Conservation (phyloP, 2,888 invertebrate genomes). For the Pristionchus maxplancki region DNA sequence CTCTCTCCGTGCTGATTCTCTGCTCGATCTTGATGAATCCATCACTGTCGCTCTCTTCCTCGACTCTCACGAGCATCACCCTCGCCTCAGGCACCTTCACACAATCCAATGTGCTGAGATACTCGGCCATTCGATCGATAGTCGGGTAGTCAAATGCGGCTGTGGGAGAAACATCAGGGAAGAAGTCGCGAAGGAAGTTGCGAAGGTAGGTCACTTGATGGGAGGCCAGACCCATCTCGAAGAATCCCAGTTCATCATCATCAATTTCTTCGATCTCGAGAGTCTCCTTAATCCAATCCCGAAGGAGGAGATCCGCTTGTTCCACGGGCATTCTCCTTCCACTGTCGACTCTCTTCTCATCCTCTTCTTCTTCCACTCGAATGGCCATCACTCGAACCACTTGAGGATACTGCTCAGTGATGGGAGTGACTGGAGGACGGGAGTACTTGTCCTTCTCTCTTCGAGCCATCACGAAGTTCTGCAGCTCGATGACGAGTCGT, state of each 20-base stretch:
- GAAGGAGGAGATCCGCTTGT: slow-evolving; percentile 45
- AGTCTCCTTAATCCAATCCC: slow-evolving; percentile 61
- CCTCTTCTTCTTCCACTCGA: background rate
- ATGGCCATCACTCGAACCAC: background rate
- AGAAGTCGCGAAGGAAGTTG: slow-evolving; percentile 58
- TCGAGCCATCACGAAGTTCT: background rate
- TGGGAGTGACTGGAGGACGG: background rate
- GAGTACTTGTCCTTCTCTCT: background rate
- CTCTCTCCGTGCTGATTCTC: background rate
- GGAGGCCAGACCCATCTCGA: slow-evolving; percentile 64
- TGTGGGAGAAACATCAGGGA: slow-evolving; percentile 58
- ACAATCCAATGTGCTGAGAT: slow-evolving; percentile 21
- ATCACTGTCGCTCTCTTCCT: background rate
- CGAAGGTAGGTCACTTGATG: slow-evolving; percentile 60
- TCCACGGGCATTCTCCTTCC: background rate
- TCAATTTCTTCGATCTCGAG: slow-evolving; percentile 63
- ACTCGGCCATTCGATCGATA: slow-evolving; percentile 57
- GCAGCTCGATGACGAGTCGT: background rate
- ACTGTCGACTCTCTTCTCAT: background rate
- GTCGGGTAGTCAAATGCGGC: slow-evolving; percentile 63
- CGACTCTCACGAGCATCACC: background rate
- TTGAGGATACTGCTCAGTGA: background rate
- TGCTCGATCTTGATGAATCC: background rate
- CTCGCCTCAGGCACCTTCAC: background rate
- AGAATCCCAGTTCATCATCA: slow-evolving; percentile 60